Evolutionary conservation across 1,140 invertebrate genomes (phyloP), one percentile per base, ranked within the genome.

Genomic region (Chlorops oryzae): DNA sequence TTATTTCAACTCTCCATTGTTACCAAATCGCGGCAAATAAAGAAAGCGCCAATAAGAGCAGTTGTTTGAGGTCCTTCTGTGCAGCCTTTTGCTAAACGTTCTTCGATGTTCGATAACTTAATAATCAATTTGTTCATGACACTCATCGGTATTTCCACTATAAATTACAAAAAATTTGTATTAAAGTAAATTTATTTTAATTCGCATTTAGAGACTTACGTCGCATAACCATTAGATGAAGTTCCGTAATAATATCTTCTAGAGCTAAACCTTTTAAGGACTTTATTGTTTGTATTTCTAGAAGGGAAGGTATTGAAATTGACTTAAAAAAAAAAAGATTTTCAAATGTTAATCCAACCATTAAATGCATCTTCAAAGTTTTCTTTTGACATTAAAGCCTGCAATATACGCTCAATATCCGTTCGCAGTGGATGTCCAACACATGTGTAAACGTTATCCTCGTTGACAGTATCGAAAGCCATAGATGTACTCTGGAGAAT

Each of bases 371-470:
- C 63, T 38, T 83, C 77, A 61, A 96, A 89, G 55, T 84, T 80
- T 57, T 83, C 78, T 56, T 93, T 88, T 65, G 94, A 96, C 1
- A 98, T 75, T 55, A 97, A 75, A 83, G 89, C 93, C 63, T 88
- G 85, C 10, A 95, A 74, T 56, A 97, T 93, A 61, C 82, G 86
- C 63, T 87, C 85, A 59, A 99, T 94, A 70, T 98, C 95, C 28
- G 81, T 77, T 50, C 87, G 84, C 23, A 93, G 73, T 7, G 96
- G 96, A 76, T 98, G 95, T 0, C 96, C 96, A 17, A 98, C 92
- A 75, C 96, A 99, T 4, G 83, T 84, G 71, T 99, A 99, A 2
- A 99, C 94, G 73, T 86, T 91, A 52, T 93, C 84, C 75, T 96
- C 92, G 56, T 83, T 90, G 0, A 98, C 89, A 53, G 79, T 74